A percentile compares a stretch with the other conserved stretches of the same genome.
Conservation (phyloP, 2,113 vertebrate genomes). For the Ciconia boyciana region DNA sequence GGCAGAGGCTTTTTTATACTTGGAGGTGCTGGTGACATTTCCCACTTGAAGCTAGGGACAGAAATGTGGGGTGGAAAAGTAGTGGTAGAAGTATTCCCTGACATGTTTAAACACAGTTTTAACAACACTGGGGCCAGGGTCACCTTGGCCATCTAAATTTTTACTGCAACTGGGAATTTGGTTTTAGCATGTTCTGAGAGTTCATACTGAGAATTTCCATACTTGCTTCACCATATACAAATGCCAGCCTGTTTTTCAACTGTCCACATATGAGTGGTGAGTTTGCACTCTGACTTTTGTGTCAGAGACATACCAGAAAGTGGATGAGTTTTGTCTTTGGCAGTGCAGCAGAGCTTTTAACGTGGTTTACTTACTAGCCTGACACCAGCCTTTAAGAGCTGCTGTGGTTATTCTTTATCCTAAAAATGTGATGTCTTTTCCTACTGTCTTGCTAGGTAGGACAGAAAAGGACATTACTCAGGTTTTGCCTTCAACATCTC, state of each 20-base stretch:
- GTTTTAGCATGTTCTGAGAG: neutral
- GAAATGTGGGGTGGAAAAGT: neutral
- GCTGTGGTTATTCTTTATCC: neutral
- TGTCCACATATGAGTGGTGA: neutral
- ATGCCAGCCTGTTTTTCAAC: neutral
- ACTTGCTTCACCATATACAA: neutral
- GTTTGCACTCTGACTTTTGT: neutral
- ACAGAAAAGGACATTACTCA: neutral
- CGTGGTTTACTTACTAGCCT: neutral
- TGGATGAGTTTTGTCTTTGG: neutral
- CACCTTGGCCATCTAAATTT: neutral
- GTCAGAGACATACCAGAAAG: neutral
- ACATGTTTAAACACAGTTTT: neutral
- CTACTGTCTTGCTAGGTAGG: neutral
- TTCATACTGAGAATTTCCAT: neutral
- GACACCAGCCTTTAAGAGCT: neutral
- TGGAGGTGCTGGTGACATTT: constrained; percentile 1
- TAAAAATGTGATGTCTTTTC: neutral
- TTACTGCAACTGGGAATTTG: neutral
- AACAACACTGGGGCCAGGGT: neutral
- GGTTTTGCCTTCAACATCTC: neutral
- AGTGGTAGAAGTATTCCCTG: neutral
- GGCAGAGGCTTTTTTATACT: neutral
- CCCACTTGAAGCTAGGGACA: neutral
- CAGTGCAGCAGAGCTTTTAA: neutral